Evolutionary conservation across 2,113 vertebrate species (phyloP), one percentile per base, ranked within the genome.

Genomic region (Heterochromis multidens): DNA sequence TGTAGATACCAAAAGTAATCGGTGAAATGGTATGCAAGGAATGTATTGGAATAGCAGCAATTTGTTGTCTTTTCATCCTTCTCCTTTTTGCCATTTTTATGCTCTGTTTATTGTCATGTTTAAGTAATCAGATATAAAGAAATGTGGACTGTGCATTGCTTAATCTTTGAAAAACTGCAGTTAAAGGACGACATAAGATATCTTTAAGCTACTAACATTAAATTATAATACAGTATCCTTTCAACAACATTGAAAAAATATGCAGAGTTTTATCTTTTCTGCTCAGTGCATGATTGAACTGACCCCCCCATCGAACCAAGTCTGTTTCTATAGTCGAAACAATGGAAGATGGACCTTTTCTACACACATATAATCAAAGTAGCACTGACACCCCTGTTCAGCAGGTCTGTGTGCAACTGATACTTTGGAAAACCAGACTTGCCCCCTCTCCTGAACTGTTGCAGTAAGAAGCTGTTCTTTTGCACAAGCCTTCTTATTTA

Each of bases 371-470:
- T 31, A 31, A 3, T 31, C 3, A 5, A 31, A 4, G 5, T 31
- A 31, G 21, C 65, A 61, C 37, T 46, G 17, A 40, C 40, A 7
- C 40, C 40, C 40, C 9, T 40, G 46, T 54, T 13, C 40, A 76
- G 77, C 46, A 10, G 29, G n/a, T 52, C 31, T 70, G 54, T 67
- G 33, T 74, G 40, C 3, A 3, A 40, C 40, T 11, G 40, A 86
- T 14, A 31, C n/a, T 56, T 60, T 10, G 40, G 61, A 54, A 43
- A 70, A 46, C 2, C 58, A 16, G 62, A 27, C 58, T 43, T 27
- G 77, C 77, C 84, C 77, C 86, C 82, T 67, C 81, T 89, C 78
- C 90, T 83, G 89, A 63, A 83, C 74, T 83, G 89, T 88, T 90
- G 82, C 77, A 84, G 87, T 92, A 90, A 90, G 85, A 56, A 82